Evolutionary conservation across 2,797 vertebrate species (phyloP).

Genomic region (Miopithecus talapoin): DNA sequence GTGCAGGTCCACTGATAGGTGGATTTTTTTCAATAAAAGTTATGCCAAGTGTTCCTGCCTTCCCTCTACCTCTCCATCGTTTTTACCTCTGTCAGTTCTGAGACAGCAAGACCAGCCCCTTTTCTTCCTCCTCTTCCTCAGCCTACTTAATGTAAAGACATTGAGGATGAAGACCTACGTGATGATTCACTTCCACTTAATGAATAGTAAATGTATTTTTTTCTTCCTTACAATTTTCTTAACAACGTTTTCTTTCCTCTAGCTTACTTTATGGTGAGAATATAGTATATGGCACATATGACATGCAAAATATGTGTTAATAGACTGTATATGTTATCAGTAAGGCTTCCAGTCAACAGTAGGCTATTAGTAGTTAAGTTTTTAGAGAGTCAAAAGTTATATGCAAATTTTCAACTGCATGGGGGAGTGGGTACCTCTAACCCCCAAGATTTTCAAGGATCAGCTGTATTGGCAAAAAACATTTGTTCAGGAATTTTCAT

Average conservation of each 20-base stretch:
- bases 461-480: not conserved
- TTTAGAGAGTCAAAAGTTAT: not conserved
- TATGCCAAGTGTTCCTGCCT: not conserved
- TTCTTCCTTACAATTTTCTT: not conserved
- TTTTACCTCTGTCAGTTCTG: not conserved
- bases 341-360: not conserved
- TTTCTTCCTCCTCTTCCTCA: not conserved
- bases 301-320: not conserved
- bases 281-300: not conserved
- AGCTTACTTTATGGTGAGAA: not conserved
- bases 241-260: not conserved
- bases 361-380: not conserved
- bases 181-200: not conserved
- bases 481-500: not conserved
- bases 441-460: not conserved
- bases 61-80: not conserved
- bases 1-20: not conserved
- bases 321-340: not conserved
- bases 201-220: not conserved
- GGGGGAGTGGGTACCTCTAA: not conserved
- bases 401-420: not conserved
- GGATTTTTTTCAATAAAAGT: not conserved
- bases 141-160: not conserved
- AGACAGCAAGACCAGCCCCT: not conserved
- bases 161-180: not conserved